phyloP scores from a whole-genome alignment of 1,140 invertebrate species.

The Muscidifurax raptorellus region DNA sequence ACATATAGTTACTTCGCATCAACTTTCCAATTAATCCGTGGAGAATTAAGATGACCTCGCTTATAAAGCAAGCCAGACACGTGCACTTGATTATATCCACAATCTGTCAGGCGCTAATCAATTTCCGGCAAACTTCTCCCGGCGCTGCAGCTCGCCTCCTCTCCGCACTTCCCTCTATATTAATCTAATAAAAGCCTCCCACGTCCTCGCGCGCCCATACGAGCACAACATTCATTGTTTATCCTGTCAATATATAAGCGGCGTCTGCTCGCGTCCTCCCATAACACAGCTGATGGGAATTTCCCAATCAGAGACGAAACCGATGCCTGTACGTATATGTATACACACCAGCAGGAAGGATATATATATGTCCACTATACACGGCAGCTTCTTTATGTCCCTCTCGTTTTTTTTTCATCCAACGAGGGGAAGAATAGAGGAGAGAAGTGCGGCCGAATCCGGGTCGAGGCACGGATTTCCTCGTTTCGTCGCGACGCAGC shows the following conservation, averaged over 20 bases:
- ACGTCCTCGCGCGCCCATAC: neutral
- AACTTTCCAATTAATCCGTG: conserved; percentile 1
- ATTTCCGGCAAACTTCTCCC: neutral
- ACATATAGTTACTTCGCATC: neutral
- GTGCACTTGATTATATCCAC: conserved; percentile 1
- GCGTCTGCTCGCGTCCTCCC: neutral
- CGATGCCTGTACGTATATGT: no score
- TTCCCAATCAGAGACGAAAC: conserved; percentile 30
- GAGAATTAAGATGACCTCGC: neutral
- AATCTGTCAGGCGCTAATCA: neutral
- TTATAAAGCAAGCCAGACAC: neutral
- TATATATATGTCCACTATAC: no score
- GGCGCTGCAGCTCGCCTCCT: neutral
- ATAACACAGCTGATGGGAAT: neutral
- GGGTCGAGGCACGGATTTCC: conserved; percentile 31
- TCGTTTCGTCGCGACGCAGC: conserved; percentile 8
- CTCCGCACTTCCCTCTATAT: neutral
- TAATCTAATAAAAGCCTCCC: conserved; percentile 11
- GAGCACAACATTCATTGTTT: conserved; percentile 14
- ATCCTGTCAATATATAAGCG: conserved; percentile 8
- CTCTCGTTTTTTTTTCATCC: neutral
- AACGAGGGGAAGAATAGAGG: neutral
- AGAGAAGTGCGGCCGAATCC: conserved; percentile 9
- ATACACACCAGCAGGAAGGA: no score
- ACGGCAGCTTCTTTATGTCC: neutral